Percentiles rank a stretch among this genome's conserved stretches.
phyloP scores from a whole-genome alignment of 2,888 invertebrate genomes.

The Ophioninae sp. region DNA sequence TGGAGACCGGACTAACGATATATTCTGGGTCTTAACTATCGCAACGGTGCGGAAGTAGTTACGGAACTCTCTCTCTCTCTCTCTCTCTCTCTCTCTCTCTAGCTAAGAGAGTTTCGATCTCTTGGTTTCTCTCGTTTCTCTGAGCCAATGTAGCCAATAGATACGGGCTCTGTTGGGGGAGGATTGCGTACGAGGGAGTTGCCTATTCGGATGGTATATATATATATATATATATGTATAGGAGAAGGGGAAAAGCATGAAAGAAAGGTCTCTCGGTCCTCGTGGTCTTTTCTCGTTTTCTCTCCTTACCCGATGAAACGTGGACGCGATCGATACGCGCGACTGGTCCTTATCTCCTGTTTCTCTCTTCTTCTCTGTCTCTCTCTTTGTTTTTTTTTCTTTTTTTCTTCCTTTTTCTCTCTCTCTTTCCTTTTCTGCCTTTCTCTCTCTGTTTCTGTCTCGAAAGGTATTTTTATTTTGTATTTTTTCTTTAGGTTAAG shows the following conservation, averaged over 20 bases:
- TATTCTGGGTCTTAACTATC: slow-evolving; percentile 56
- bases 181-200: slow-evolving; percentile 39
- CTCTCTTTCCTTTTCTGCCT: background rate
- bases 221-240: slow-evolving; percentile 14
- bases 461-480: too few relatives aligned
- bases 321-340: slow-evolving; percentile 56
- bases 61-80: too few relatives aligned
- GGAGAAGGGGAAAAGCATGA: slow-evolving; percentile 3
- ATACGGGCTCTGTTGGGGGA: background rate
- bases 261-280: slow-evolving; percentile 49
- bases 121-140: slow-evolving; percentile 1
- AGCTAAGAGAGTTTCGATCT: background rate
- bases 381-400: background rate
- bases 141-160: background rate
- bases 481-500: too few relatives aligned
- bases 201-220: slow-evolving; percentile 19
- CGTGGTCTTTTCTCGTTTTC: slow-evolving; percentile 30
- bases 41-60: slow-evolving; percentile 55
- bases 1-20: slow-evolving; percentile 46
- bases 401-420: too few relatives aligned
- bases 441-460: too few relatives aligned
- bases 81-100: too few relatives aligned
- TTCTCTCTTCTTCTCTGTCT: background rate
- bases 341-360: slow-evolving; percentile 48
- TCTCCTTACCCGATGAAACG: slow-evolving; percentile 49